phyloP scores from a whole-genome alignment of 1,140 invertebrate species.

The Delia radicum region DNA sequence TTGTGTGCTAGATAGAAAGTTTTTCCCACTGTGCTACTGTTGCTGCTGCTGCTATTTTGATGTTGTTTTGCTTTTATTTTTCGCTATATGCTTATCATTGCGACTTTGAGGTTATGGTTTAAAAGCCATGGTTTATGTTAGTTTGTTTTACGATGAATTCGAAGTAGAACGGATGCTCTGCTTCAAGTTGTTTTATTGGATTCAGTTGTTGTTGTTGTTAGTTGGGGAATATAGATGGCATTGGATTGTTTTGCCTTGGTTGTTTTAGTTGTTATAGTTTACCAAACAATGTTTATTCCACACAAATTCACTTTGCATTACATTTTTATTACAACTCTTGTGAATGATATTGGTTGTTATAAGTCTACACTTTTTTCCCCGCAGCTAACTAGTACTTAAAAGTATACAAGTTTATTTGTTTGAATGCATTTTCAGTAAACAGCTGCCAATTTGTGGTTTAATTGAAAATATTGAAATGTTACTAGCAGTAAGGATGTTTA shows the following conservation, averaged over 20 bases:
- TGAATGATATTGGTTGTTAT: background rate
- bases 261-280: background rate
- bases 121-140: slow-evolving; percentile 13
- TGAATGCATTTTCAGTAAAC: background rate
- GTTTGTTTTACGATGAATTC: background rate
- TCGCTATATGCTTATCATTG: slow-evolving; percentile 5
- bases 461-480: background rate
- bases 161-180: background rate
- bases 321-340: background rate
- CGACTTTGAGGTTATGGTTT: slow-evolving; percentile 20
- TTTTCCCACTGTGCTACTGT: background rate
- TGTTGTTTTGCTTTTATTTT: too few relatives aligned
- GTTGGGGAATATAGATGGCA: background rate
- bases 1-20: too few relatives aligned
- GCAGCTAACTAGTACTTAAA: background rate
- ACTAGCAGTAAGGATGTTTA: background rate
- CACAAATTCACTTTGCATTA: slow-evolving; percentile 8
- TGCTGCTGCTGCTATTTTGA: background rate
- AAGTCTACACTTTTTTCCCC: background rate
- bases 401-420: background rate
- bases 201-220: background rate
- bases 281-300: slow-evolving; percentile 7
- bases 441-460: background rate
- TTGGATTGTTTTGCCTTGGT: background rate
- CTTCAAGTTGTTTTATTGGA: background rate